A percentile compares a stretch with the other conserved stretches of the same genome.
Conservation (phyloP, 2,888 invertebrate genomes). For the Orchesellides sinensis region DNA sequence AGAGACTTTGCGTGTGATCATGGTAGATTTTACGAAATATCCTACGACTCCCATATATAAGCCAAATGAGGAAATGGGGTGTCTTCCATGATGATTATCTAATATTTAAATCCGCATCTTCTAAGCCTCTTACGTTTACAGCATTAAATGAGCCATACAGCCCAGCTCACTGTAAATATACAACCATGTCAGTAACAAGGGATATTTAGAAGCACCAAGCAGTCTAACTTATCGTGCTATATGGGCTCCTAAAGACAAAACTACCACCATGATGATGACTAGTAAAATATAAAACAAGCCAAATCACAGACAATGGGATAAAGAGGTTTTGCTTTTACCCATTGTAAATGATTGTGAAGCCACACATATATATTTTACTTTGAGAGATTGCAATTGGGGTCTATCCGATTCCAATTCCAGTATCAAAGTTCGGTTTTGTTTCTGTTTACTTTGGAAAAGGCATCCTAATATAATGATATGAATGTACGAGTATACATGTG, state of each 20-base stretch:
- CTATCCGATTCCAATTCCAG: too few species aligned
- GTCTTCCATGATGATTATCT: constrained; percentile 53
- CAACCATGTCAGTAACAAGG: too few species aligned
- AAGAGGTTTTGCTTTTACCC: background rate
- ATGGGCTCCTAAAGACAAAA: background rate
- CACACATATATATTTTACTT: too few species aligned
- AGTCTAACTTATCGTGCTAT: too few species aligned
- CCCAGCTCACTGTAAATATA: constrained; percentile 5
- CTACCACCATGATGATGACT: background rate
- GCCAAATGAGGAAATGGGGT: constrained; percentile 37
- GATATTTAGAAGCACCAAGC: background rate
- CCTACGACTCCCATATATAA: constrained; percentile 10
- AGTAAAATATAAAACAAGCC: background rate
- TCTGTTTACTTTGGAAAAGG: too few species aligned
- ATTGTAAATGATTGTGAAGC: too few species aligned
- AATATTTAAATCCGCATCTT: constrained; percentile 38
- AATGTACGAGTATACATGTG: too few species aligned
- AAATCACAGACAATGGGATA: background rate
- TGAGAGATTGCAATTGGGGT: too few species aligned
- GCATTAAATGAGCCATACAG: constrained; percentile 39
- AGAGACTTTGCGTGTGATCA: background rate
- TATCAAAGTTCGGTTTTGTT: too few species aligned
- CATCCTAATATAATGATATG: too few species aligned
- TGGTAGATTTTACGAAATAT: background rate
- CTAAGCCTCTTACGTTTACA: constrained; percentile 9